Base-by-base conservation (phyloP, 1,140 invertebrate genomes). In the Trialeurodes vaporariorum region DNA sequence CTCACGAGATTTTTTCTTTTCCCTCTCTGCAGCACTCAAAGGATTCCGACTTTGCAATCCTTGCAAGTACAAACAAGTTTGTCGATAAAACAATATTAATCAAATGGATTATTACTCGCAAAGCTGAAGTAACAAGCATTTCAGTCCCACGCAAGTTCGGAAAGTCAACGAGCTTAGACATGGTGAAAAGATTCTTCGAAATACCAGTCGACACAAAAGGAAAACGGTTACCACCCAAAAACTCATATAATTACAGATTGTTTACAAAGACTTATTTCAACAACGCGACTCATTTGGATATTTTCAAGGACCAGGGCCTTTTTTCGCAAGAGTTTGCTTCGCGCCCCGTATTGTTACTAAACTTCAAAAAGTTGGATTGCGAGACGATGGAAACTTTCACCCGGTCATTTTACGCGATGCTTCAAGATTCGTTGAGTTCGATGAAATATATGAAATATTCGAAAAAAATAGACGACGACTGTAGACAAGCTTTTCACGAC, bases 61-160 rank as follows among this genome's bases (percentile, higher is more conserved):
- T 49, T 5, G 34, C 34, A 17, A 5, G 34, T 9, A 49, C 34
- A 5, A 17, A 17, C 17, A 5, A 76, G 67, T 63, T 63, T 17
- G 61, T 63, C 24, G 61, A 63, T 17, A 63, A 63, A 17, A 63
- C 61, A 84, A 75, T 70, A 77, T 74, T 1, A 73, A 75, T 69
- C 79, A 75, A 65, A 71, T 77, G 66, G 79, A 84, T 78, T 79
- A 83, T 75, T 75, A 81, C 76, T 70, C 80, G 76, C 68, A 75
- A 74, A 69, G 77, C 76, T 73, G 80, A 78, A 71, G 79, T 74
- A 71, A 79, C 77, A 68, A 78, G 73, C 67, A 75, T 73, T 69
- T 77, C 79, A 66, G 76, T 79, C 70, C 77, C 68, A 21, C 22
- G 27, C 23, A 64, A 69, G 60, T n/a, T 61, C 25, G 58, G 58